Evolutionary conservation across 1,140 invertebrate species (phyloP).

Genomic region (Pseudomyrmex cubaensis): DNA sequence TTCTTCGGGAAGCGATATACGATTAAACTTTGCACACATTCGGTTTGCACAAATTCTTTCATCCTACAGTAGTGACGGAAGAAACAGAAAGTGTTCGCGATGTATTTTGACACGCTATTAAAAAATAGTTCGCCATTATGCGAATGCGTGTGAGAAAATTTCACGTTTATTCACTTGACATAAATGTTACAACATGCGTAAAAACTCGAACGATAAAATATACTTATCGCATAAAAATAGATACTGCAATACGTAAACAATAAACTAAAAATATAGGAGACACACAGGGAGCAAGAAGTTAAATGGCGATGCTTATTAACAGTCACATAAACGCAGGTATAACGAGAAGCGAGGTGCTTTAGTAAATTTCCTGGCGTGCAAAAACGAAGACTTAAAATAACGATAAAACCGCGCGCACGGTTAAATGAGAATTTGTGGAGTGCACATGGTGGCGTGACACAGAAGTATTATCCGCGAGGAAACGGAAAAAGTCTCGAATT

Average conservation of each 20-base stretch:
- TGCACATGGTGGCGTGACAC: conserved; percentile 57
- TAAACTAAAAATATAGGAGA: not conserved
- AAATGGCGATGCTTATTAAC: not conserved
- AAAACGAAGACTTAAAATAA: conserved; percentile 51
- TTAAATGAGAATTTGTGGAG: conserved; percentile 60
- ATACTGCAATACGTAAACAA: not conserved
- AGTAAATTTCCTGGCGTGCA: conserved; percentile 1
- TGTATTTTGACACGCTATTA: not conserved
- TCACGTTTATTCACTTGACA: not conserved
- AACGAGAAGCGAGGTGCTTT: not conserved
- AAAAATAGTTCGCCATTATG: not conserved
- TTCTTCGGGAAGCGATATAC: conserved; percentile 11
- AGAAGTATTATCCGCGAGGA: conserved; percentile 53
- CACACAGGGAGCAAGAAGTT: not conserved
- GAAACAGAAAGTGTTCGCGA: not conserved
- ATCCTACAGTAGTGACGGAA: not conserved
- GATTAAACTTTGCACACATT: conserved; percentile 39
- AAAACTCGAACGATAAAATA: not conserved
- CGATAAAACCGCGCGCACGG: conserved; percentile 41
- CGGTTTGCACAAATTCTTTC: not conserved
- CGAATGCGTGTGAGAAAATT: not conserved
- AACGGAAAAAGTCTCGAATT: conserved; percentile 56
- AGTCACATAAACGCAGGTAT: not conserved
- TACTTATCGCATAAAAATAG: not conserved
- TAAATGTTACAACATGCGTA: not conserved